A percentile compares a stretch with the other conserved stretches of the same genome.
These are phyloP conservation scores for Axea sp. DNA, from an alignment of 2,888 invertebrate species.

Conservation along the genomic window DNA sequence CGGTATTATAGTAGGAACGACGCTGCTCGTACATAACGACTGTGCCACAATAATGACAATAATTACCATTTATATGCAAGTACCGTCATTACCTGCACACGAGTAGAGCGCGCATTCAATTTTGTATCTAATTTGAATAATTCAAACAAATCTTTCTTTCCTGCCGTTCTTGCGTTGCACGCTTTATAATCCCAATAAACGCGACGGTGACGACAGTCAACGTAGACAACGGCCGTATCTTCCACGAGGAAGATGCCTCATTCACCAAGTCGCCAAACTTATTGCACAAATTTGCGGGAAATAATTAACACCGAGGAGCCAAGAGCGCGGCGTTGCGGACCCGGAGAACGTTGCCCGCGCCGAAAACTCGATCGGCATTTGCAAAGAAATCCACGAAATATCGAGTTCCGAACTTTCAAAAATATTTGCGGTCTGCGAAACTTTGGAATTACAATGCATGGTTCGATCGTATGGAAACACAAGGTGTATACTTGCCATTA, in stretches of 20 bases:
- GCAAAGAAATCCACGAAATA: neutral
- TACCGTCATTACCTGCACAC: slow-evolving; percentile 79
- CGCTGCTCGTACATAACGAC: slow-evolving; percentile 74
- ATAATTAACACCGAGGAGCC: no score
- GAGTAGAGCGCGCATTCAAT: slow-evolving; percentile 79
- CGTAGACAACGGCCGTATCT: slow-evolving; percentile 65
- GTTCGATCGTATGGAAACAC: slow-evolving; percentile 7
- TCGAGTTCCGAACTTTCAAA: neutral
- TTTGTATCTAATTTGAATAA: slow-evolving; percentile 79
- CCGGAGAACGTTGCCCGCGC: no score
- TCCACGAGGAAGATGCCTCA: slow-evolving; percentile 49
- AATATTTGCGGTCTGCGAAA: neutral
- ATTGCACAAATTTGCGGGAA: no score
- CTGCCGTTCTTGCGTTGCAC: slow-evolving; percentile 78
- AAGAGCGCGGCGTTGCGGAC: no score
- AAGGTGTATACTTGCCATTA: slow-evolving; percentile 27
- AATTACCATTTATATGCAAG: slow-evolving; percentile 79
- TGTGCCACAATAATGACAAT: slow-evolving; percentile 79
- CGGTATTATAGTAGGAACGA: slow-evolving; percentile 73
- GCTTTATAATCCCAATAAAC: slow-evolving; percentile 78
- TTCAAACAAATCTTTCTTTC: slow-evolving; percentile 79
- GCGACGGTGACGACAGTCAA: slow-evolving; percentile 72
- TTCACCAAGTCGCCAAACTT: slow-evolving; percentile 21
- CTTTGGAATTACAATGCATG: slow-evolving; percentile 21
- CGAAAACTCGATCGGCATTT: no score